These are phyloP conservation scores for Pocillopora grandis DNA, from an alignment of 92 coral and sea anemone genomes.

Conservation along the genomic window DNA sequence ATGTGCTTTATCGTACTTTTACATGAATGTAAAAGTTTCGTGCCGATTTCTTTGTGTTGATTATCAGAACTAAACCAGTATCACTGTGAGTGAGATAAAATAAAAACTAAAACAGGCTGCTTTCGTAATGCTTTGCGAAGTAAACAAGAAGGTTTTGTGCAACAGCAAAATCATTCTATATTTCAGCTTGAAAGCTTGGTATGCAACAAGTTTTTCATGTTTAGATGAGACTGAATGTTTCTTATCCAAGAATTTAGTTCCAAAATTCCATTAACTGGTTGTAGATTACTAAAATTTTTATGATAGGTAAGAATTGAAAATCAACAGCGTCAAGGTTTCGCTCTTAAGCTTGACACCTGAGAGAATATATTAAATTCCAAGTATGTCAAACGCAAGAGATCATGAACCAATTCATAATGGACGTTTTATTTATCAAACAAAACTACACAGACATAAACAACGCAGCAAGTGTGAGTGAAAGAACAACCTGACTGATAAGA, in stretches of 20 bases:
- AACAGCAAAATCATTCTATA: neutral
- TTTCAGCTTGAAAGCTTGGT: neutral
- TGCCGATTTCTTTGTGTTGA: constrained; percentile 37
- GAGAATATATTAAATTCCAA: constrained; percentile 29
- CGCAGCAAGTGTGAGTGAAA: constrained; percentile 3
- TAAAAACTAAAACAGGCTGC: neutral
- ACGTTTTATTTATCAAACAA: neutral
- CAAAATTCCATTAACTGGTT: neutral
- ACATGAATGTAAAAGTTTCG: constrained; percentile 18
- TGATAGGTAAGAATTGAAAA: constrained; percentile 2
- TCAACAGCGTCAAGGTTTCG: constrained; percentile 8
- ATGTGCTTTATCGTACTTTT: neutral
- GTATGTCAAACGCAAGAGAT: neutral
- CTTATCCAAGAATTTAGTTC: neutral
- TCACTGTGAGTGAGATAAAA: constrained; percentile 30
- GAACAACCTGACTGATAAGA: neutral
- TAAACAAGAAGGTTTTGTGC: neutral
- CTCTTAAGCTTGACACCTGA: constrained; percentile 23
- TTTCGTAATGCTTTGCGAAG: neutral
- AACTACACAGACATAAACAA: neutral
- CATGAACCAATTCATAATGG: neutral
- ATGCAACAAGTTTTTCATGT: neutral
- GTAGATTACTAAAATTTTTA: constrained; percentile 22
- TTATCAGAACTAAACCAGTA: constrained; percentile 37
- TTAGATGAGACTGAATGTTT: neutral